Evolutionary conservation across 2,888 invertebrate genomes (phyloP).

Genomic region (Himalopsyche japonica): DNA sequence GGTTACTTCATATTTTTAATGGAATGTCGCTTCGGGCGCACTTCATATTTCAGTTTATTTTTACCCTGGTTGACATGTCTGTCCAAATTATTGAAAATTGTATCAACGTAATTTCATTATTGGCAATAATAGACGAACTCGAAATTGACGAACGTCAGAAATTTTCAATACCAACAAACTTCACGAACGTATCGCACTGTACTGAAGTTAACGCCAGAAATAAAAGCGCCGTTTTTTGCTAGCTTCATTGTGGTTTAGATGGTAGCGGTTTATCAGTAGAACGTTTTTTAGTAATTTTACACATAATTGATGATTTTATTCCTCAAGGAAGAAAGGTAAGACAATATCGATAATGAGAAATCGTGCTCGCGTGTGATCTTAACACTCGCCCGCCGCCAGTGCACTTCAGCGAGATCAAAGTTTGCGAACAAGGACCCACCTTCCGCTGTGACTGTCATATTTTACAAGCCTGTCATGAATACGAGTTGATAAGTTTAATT

Average conservation of each 20-base stretch:
- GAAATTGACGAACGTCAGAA: constrained; percentile 16
- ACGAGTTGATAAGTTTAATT: not conserved
- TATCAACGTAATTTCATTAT: constrained; percentile 2
- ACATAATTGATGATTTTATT: constrained; percentile 22
- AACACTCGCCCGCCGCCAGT: not conserved
- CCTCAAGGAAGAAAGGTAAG: constrained; percentile 24
- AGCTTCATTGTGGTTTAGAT: constrained; percentile 30
- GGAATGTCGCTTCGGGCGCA: not conserved
- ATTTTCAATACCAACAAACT: not conserved
- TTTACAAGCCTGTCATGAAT: constrained; percentile 30
- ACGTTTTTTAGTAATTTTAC: constrained; percentile 20
- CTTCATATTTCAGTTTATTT: constrained; percentile 22
- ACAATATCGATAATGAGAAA: not conserved
- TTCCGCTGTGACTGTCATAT: constrained; percentile 31
- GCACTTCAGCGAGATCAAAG: not conserved
- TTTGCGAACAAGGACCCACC: constrained; percentile 32
- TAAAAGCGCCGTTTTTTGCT: constrained; percentile 5
- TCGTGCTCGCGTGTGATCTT: not conserved
- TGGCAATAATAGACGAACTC: not conserved
- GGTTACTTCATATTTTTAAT: not conserved
- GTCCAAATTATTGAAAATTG: constrained; percentile 4
- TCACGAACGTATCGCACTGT: not conserved
- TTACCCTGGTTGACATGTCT: constrained; percentile 4
- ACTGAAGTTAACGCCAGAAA: constrained; percentile 13
- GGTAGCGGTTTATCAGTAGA: constrained; percentile 28